Evolutionary conservation across 2,888 invertebrate genomes (phyloP).

Genomic region (Empis livida): DNA sequence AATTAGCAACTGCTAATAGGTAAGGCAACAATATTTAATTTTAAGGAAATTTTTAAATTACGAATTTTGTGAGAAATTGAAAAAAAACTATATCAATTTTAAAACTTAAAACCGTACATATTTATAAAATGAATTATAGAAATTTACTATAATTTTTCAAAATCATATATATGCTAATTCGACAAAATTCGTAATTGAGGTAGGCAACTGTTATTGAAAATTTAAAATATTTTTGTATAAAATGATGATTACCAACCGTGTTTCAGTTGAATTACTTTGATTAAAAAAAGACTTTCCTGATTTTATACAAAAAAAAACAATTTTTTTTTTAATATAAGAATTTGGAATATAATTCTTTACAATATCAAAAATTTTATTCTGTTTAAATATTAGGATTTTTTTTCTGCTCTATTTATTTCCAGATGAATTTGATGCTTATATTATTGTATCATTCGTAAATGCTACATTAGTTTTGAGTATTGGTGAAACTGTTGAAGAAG

Average conservation of each 20-base stretch:
- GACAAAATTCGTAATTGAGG: not conserved
- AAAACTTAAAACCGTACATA: no score
- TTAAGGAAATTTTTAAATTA: not conserved
- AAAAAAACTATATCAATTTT: not conserved
- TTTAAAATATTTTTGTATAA: slow-evolving; percentile 16
- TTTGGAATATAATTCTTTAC: no score
- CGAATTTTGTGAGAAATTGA: not conserved
- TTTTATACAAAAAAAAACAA: slow-evolving; percentile 8
- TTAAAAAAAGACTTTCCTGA: slow-evolving; percentile 36
- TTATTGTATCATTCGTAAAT: slow-evolving; percentile 96
- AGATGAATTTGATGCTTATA: slow-evolving; percentile 99
- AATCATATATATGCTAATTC: not conserved
- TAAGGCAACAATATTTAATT: not conserved
- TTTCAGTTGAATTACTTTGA: slow-evolving; percentile 48
- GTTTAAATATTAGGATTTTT: not conserved
- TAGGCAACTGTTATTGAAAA: no score
- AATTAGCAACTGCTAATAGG: slow-evolving; percentile 21
- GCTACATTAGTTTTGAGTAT: slow-evolving; percentile 98
- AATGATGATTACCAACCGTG: slow-evolving; percentile 40
- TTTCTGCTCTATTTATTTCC: slow-evolving; percentile 37
- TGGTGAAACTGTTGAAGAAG: slow-evolving; percentile 99
- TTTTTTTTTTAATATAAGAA: no score
- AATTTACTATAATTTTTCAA: no score
- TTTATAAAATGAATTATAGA: no score
- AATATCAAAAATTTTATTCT: no score